Base-by-base conservation (phyloP, 2,113 vertebrate species). In the Poeciliopsis occidentalis region DNA sequence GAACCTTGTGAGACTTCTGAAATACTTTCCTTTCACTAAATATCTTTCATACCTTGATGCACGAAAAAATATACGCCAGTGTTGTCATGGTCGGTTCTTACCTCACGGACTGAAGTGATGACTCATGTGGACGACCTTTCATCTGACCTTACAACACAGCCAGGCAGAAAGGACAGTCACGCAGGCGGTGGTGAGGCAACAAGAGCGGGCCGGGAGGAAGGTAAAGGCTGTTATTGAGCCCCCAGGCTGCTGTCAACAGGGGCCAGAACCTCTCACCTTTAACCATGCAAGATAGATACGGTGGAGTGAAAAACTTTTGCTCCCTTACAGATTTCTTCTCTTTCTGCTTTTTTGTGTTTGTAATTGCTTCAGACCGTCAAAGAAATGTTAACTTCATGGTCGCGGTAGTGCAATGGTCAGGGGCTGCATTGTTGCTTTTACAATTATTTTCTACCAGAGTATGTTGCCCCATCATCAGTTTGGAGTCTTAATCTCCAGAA, bases 71-170 rank as follows among this genome's bases (percentile, higher is more conserved):
- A 47, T 12, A 41, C 10, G 39, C 41, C 4, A 6, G 27, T 39
- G 31, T 39, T 54, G 47, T 32, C 5, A 19, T 22, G 62, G 47
- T 34, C 24, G 64, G 71, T n/a, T 64, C 12, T 57, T 51, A 66
- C 47, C 63, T 60, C 30, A 29, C 22, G 24, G 44, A 34, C 47
- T 78, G 10, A 39, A 26, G 7, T 15, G 62, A 66, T 39, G 64
- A 69, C 37, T 60, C 65, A 68, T 27, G 13, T 12, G 26, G 7
- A 54, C 13, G 24, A 39, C 37, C 37, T 27, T 17, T 12, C 7
- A 12, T 91, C 94, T 95, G 85, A 97, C 97, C 98, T 95, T 98
- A 97, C 75, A 98, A 91, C 69, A 99, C 74, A 29, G 96, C 98
- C 85, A 98, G 96, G 85, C 98, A 94, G 69, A 96, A 94, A 0